Percentiles rank a stretch among this genome's conserved stretches.
Conservation (phyloP, 2,113 vertebrate genomes). For the Pyxicephalus adspersus region DNA sequence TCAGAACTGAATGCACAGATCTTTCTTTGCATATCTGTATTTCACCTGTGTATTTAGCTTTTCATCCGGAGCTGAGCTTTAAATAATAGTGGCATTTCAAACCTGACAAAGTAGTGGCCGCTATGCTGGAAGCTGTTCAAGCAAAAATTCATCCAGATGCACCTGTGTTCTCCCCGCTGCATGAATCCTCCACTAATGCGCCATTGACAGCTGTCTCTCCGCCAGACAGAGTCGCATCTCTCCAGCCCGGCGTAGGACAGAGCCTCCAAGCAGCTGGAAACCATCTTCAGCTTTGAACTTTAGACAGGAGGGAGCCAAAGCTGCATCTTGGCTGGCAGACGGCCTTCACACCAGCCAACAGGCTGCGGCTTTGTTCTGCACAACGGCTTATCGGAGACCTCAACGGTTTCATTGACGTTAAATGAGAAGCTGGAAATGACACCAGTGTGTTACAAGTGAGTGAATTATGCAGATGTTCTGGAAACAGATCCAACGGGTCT, state of each 20-base stretch:
- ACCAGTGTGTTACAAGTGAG: not conserved
- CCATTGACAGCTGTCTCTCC: conserved; percentile 27
- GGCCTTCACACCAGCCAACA: not conserved
- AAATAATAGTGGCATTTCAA: too few species aligned
- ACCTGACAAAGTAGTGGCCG: too few species aligned
- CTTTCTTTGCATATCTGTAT: too few species aligned
- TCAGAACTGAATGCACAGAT: too few species aligned
- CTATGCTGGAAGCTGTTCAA: not conserved
- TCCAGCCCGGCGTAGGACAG: not conserved
- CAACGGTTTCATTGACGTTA: not conserved
- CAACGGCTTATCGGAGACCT: not conserved
- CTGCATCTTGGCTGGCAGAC: not conserved
- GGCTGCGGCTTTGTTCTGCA: not conserved
- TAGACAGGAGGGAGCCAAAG: not conserved
- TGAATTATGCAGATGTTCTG: conserved; percentile 13
- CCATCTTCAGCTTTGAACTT: not conserved
- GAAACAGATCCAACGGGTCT: not conserved
- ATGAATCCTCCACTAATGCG: not conserved
- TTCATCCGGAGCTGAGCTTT: too few species aligned
- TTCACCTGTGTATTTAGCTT: too few species aligned
- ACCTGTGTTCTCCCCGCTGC: not conserved
- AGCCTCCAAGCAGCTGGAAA: conserved; percentile 16
- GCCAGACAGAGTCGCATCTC: not conserved
- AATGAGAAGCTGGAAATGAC: not conserved
- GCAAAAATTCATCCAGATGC: not conserved